Percentiles rank a stretch among this genome's conserved stretches.
These are phyloP conservation scores for Felis chaus DNA, from an alignment of 2,113 vertebrate species.

Conservation along the genomic window DNA sequence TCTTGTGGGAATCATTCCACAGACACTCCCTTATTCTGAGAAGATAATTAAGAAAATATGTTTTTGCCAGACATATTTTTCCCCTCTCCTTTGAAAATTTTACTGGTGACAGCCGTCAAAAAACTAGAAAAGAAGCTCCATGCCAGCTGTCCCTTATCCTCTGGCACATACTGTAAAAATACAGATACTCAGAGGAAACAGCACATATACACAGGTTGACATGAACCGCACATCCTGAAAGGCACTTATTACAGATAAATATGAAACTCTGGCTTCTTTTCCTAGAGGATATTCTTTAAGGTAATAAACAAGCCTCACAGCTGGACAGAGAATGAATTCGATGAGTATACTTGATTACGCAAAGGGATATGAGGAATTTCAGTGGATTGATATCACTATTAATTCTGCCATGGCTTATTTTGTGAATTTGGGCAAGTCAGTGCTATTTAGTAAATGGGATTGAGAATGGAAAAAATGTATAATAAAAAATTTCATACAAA, in stretches of 20 bases:
- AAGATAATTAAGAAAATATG: slow-evolving; percentile 61
- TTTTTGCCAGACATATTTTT: background rate
- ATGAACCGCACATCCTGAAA: background rate
- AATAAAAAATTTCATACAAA: slow-evolving; percentile 18
- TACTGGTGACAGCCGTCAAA: slow-evolving; percentile 29
- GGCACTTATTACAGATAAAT: background rate
- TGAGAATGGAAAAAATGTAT: background rate
- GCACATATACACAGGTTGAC: background rate
- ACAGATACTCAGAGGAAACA: background rate
- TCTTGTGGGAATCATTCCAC: background rate
- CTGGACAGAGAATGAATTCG: background rate
- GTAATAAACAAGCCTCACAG: slow-evolving; percentile 2
- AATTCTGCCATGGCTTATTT: background rate
- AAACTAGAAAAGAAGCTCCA: background rate
- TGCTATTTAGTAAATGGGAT: background rate
- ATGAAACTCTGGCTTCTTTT: background rate
- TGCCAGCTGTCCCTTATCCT: background rate
- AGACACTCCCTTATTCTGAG: background rate
- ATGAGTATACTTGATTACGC: background rate
- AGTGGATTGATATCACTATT: background rate
- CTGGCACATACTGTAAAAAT: background rate
- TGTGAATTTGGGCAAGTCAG: background rate
- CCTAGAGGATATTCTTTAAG: background rate
- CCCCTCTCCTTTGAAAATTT: background rate
- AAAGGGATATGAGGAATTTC: background rate